These are phyloP conservation scores for Cacatua alba DNA, from an alignment of 2,113 vertebrate genomes.

Conservation along the genomic window DNA sequence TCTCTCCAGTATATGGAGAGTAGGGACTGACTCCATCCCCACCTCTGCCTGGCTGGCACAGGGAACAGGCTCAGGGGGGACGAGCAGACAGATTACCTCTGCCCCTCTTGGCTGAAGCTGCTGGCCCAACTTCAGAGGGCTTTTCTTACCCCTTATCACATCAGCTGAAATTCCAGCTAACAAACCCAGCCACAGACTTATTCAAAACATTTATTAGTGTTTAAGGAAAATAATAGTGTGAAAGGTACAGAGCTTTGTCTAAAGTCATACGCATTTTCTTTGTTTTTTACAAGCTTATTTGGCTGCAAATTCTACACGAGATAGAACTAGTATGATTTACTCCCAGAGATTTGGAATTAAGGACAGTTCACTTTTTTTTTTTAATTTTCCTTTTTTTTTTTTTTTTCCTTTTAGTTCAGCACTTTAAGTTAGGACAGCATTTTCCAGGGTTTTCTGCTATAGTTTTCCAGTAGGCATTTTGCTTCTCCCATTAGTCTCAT, in stretches of 20 bases:
- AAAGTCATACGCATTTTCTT: conserved; percentile 31
- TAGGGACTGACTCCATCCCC: neutral
- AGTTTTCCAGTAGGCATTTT: conserved; percentile 56
- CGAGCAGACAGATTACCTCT: neutral
- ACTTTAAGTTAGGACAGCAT: conserved; percentile 40
- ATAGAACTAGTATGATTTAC: conserved; percentile 46
- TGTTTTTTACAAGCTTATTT: conserved; percentile 34
- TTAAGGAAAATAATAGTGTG: conserved; percentile 67
- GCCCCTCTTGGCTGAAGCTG: neutral
- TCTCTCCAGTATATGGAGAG: neutral
- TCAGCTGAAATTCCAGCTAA: neutral
- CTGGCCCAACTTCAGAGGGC: conserved; percentile 27
- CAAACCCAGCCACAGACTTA: neutral
- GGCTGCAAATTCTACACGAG: conserved; percentile 46
- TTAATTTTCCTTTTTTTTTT: neutral
- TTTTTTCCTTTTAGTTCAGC: conserved; percentile 21
- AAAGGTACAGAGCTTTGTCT: conserved; percentile 60
- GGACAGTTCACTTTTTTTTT: neutral
- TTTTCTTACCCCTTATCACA: neutral
- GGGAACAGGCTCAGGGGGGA: neutral
- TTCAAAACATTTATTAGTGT: conserved; percentile 71
- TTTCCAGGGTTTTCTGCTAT: conserved; percentile 55
- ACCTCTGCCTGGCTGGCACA: neutral
- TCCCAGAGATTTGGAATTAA: conserved; percentile 65
- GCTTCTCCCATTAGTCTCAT: conserved; percentile 24